Percentiles rank a stretch among this genome's conserved stretches.
Conservation (phyloP, 2,888 invertebrate genomes). For the Ennomos erosarius region DNA sequence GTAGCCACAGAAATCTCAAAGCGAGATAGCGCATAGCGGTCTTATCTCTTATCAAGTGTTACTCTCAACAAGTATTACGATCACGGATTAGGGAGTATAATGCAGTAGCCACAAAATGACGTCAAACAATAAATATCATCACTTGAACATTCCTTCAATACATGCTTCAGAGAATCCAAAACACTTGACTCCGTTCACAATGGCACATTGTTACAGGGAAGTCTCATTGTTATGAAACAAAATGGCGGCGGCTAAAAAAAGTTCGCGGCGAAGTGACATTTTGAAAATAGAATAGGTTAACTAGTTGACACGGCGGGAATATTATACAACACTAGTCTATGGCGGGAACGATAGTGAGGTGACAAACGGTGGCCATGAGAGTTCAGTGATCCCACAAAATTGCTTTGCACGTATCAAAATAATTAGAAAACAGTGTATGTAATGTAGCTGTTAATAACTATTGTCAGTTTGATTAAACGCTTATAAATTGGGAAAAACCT, state of each 20-base stretch:
- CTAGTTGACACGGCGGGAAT: slow-evolving; percentile 23
- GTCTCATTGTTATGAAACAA: slow-evolving; percentile 24
- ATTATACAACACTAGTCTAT: no score
- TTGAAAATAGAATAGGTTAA: slow-evolving; percentile 34
- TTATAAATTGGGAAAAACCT: no score
- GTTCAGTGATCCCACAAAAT: slow-evolving; percentile 19
- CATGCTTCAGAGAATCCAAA: slow-evolving; percentile 18
- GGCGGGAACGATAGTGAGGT: slow-evolving; percentile 9
- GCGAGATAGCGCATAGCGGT: slow-evolving; percentile 5
- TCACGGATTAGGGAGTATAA: not conserved
- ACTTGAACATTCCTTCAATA: slow-evolving; percentile 18
- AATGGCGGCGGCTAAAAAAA: slow-evolving; percentile 25
- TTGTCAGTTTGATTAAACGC: no score
- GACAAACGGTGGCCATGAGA: slow-evolving; percentile 19
- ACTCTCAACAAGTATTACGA: no score
- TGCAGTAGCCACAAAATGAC: slow-evolving; percentile 11
- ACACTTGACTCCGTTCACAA: slow-evolving; percentile 21
- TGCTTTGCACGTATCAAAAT: no score
- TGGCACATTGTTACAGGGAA: slow-evolving; percentile 25
- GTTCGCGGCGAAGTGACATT: slow-evolving; percentile 25
- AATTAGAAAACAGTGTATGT: no score
- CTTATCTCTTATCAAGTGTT: slow-evolving; percentile 11
- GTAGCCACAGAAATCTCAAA: slow-evolving; percentile 6
- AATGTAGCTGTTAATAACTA: no score
- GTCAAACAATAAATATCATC: slow-evolving; percentile 13